Evolutionary conservation across 2,888 invertebrate genomes (phyloP), one percentile per base, ranked within the genome.

Genomic region (Drosophila emarginata): DNA sequence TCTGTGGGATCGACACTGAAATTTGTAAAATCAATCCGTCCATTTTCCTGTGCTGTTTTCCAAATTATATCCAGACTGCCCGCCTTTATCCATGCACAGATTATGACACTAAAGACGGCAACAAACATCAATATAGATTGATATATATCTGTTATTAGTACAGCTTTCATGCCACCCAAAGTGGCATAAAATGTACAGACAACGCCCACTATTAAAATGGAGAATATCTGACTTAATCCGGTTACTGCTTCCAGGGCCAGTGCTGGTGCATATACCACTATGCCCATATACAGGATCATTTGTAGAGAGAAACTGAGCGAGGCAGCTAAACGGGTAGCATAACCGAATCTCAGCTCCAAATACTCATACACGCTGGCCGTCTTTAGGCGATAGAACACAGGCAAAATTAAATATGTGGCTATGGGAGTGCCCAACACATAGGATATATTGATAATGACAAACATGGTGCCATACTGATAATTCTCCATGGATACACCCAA

Each of bases 321-420:
- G 0, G 97, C 97, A 18, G 95, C 92, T 74, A 96, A 91, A 81
- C 98, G 93, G 26, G 97, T 94, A 4, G 92, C 92, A 73, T 94
- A 93, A 2, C 97, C 97, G 90, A 98, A 99, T 74, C 99, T 93
- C 81, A 94, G 93, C 90, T 98, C 97, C 87, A 99, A 93, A 91
- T 99, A 99, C 95, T 98, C 97, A 90, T 97, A 98, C 61, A 96
- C 96, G 90, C 97, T 97, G n/a, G 96, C 95, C 71, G 95, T 95
- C 90, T 96, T 95, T 7, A 97, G 92, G 73, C 95, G 94, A 90
- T 95, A 97, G 91, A 97, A 97, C 40, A 97, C 96, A 39, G 97
- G 97, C 67, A 97, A 92, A 91, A 96, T 97, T 45, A 96, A 91
- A 88, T 94, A 94, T 21, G 95, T 95, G 3, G 95, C 95, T 57